Evolutionary conservation across 2,888 invertebrate genomes (phyloP).

Genomic region (Aleiodes testaceus): DNA sequence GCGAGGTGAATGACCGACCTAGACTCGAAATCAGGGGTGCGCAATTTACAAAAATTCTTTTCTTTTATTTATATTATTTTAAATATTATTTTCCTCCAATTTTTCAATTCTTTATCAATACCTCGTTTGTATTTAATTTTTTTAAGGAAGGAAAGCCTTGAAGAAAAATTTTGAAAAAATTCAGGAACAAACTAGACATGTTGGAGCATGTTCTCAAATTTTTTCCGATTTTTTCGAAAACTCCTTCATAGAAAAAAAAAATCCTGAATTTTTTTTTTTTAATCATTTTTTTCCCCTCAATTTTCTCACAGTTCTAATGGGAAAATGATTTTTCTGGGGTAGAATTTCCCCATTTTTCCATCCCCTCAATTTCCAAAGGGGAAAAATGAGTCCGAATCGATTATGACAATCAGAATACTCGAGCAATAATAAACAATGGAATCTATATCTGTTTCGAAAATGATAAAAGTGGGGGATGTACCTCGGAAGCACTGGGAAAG

Average conservation of each 20-base stretch:
- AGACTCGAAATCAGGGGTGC: slow-evolving; percentile 73
- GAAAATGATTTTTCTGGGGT: no score
- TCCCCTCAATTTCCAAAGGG: no score
- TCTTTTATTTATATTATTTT: not conserved
- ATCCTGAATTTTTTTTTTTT: not conserved
- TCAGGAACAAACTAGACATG: no score
- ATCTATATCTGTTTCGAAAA: slow-evolving; percentile 18
- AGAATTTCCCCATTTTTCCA: no score
- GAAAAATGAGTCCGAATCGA: not conserved
- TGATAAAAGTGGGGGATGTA: not conserved
- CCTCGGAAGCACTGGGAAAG: slow-evolving; percentile 31
- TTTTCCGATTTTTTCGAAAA: no score
- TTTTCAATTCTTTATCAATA: no score
- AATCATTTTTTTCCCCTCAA: not conserved
- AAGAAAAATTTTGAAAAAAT: no score
- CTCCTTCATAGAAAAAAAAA: not conserved
- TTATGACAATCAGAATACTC: not conserved
- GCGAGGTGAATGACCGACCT: slow-evolving; percentile 72
- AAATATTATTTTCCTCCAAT: no score
- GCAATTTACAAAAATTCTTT: slow-evolving; percentile 64
- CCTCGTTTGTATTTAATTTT: no score
- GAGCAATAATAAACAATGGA: slow-evolving; percentile 7
- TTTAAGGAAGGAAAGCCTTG: no score
- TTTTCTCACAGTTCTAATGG: not conserved
- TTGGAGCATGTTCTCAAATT: no score